These are phyloP conservation scores for Chrysolophus pictus DNA, from an alignment of 2,797 vertebrate species.

Conservation along the genomic window DNA sequence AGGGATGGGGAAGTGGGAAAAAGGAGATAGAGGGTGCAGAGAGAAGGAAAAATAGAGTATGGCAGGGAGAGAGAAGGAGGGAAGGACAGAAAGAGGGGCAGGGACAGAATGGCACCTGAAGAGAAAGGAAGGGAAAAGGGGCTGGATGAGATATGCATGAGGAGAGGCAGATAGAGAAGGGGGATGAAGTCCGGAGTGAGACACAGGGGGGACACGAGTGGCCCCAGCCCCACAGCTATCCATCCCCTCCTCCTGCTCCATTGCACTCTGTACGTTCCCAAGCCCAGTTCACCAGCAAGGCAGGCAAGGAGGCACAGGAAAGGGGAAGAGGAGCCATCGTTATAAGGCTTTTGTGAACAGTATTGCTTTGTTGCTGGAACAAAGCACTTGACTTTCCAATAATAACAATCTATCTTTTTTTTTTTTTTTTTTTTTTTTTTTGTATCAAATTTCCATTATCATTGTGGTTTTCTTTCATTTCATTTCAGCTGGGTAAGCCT, in stretches of 20 bases:
- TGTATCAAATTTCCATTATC: conserved; percentile 63
- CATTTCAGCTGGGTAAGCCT: conserved; percentile 38
- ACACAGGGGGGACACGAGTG: not conserved
- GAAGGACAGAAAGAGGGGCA: not conserved
- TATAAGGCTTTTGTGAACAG: conserved; percentile 40
- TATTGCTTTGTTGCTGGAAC: conserved; percentile 49
- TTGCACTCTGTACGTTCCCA: accelerated
- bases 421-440: conserved; percentile 1
- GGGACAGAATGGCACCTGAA: not conserved
- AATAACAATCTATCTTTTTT: conserved; percentile 47
- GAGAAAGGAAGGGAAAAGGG: not conserved
- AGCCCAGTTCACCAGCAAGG: not conserved
- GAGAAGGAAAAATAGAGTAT: not conserved
- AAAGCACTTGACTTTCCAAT: conserved; percentile 64
- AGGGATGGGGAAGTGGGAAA: not conserved
- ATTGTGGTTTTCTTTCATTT: conserved; percentile 51
- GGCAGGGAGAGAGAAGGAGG: not conserved
- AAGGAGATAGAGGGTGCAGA: not conserved
- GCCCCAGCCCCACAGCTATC: not conserved
- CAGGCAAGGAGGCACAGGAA: accelerated
- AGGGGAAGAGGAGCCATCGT: not conserved
- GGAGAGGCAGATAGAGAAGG: not conserved
- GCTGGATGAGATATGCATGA: not conserved
- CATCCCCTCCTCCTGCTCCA: not conserved
- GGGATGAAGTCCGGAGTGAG: not conserved